These are phyloP conservation scores for Folsomia manolachei DNA, from an alignment of 2,888 invertebrate species.

Conservation along the genomic window DNA sequence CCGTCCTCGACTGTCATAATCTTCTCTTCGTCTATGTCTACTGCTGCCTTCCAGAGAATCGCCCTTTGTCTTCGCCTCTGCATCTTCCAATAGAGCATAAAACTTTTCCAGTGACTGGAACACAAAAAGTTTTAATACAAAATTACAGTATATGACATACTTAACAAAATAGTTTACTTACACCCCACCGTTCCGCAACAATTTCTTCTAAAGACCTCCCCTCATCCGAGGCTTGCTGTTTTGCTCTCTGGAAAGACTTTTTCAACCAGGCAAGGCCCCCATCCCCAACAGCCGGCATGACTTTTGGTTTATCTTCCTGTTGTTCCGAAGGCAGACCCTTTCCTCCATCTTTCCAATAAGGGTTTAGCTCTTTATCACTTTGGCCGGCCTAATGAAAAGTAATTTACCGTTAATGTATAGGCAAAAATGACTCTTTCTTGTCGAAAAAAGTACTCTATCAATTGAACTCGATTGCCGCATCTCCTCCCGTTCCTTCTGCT, in stretches of 20 bases:
- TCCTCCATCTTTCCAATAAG: conserved; percentile 88
- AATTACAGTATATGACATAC: neutral
- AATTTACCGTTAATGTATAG: neutral
- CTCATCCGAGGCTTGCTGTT: conserved; percentile 60
- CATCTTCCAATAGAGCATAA: conserved; percentile 57
- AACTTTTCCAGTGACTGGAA: conserved; percentile 59
- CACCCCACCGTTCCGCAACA: conserved; percentile 62
- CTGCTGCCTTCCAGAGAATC: no score
- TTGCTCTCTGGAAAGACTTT: conserved; percentile 59
- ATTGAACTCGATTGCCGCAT: conserved; percentile 28
- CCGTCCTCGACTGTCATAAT: conserved; percentile 22
- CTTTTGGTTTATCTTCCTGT: neutral
- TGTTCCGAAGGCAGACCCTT: conserved; percentile 67
- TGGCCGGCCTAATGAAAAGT: conserved; percentile 61
- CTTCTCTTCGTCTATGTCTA: neutral
- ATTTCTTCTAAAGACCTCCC: conserved; percentile 60
- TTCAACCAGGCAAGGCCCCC: conserved; percentile 59
- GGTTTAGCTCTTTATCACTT: conserved; percentile 78
- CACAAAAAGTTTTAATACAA: conserved; percentile 20
- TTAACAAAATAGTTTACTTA: conserved; percentile 53
- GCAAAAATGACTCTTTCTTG: neutral
- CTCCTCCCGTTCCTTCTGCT: conserved; percentile 36
- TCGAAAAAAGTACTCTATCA: conserved; percentile 30
- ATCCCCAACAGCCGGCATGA: conserved; percentile 55
- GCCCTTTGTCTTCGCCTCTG: conserved; percentile 53